Conservation (phyloP, 2,113 vertebrate species). For the Pogonocichla stellata region DNA sequence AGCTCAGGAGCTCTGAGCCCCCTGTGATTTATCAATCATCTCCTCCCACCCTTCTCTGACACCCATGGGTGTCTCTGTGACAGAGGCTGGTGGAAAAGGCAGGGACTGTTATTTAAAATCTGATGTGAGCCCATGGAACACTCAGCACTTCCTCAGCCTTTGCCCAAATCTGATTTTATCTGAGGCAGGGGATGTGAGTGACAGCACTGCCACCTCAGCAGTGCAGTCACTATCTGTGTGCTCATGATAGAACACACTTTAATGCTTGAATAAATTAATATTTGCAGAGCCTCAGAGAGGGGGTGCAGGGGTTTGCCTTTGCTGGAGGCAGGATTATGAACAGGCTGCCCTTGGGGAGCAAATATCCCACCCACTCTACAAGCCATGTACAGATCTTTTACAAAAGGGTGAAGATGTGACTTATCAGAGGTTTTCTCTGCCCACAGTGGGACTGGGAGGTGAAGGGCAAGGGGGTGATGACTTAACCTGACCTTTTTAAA, state of each 20-base stretch:
- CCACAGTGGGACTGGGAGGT: neutral
- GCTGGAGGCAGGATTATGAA: neutral
- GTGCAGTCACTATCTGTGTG: neutral
- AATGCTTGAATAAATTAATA: neutral
- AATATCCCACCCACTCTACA: neutral
- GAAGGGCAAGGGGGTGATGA: neutral
- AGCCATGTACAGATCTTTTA: neutral
- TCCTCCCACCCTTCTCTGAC: neutral
- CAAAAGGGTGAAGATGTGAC: neutral
- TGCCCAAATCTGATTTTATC: neutral
- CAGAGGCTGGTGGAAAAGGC: neutral
- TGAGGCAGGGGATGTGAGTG: fast-evolving
- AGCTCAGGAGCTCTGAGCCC: neutral
- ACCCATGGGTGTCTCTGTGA: neutral
- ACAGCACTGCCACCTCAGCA: neutral
- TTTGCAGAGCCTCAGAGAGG: neutral
- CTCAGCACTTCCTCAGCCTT: neutral
- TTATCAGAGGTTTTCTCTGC: neutral
- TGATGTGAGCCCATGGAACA: neutral
- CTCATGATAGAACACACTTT: neutral
- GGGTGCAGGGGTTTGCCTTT: neutral
- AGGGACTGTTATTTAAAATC: neutral
- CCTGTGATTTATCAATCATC: neutral
- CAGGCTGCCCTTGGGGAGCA: neutral
- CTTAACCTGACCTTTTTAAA: neutral